A percentile compares a stretch with the other conserved stretches of the same genome.
These are phyloP conservation scores for Nothocercus nigrocapillus DNA, from an alignment of 2,113 vertebrate genomes.

Conservation along the genomic window DNA sequence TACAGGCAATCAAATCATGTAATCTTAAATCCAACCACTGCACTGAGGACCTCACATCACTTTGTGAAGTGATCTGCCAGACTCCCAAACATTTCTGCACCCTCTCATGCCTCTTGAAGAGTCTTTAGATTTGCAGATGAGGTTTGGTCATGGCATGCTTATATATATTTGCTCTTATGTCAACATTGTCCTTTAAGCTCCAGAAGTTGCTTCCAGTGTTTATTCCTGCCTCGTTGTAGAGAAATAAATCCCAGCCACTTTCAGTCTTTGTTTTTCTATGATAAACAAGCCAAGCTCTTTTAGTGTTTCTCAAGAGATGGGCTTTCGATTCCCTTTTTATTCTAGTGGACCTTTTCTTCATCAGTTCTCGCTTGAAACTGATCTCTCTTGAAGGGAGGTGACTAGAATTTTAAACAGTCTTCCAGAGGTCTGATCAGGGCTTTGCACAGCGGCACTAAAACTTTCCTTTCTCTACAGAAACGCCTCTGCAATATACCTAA, in stretches of 20 bases:
- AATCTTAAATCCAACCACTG: not conserved
- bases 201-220: not conserved
- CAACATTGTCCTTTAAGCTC: not conserved
- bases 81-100: not conserved
- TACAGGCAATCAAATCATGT: not conserved
- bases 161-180: slow-evolving; percentile 1
- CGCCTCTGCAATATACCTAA: not conserved
- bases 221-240: not conserved
- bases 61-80: not conserved
- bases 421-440: not conserved
- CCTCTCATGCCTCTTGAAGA: not conserved
- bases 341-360: not conserved
- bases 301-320: not conserved
- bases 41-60: not conserved
- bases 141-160: not conserved
- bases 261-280: not conserved
- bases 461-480: not conserved
- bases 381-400: not conserved
- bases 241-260: not conserved
- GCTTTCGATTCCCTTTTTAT: not conserved
- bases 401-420: not conserved
- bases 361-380: not conserved
- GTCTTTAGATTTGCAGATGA: not conserved
- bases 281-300: not conserved
- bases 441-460: not conserved